These are phyloP conservation scores for Erebia palarica DNA, from an alignment of 2,888 invertebrate species.

Conservation along the genomic window DNA sequence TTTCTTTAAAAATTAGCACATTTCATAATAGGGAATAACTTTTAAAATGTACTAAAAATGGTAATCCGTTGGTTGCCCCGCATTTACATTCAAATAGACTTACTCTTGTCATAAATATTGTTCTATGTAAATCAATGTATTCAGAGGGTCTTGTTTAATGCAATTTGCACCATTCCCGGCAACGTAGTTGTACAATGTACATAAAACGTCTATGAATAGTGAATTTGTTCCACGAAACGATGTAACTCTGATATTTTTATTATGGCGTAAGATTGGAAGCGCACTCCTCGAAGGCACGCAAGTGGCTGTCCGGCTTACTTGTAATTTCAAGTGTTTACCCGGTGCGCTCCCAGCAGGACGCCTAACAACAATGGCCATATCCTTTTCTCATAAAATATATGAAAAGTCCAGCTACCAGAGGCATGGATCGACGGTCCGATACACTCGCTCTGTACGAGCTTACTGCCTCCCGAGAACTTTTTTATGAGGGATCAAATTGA, in stretches of 20 bases:
- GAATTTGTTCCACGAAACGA: slow-evolving; percentile 38
- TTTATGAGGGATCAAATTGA: slow-evolving; percentile 82
- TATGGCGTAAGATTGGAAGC: slow-evolving; percentile 80
- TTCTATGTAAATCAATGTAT: slow-evolving; percentile 32
- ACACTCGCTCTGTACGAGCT: slow-evolving; percentile 71
- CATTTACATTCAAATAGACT: slow-evolving; percentile 31
- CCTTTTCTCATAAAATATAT: slow-evolving; percentile 83
- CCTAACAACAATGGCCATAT: slow-evolving; percentile 79
- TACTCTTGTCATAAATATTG: slow-evolving; percentile 24
- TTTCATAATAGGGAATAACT: background rate
- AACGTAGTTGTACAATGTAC: slow-evolving; percentile 29
- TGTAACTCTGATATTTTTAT: slow-evolving; percentile 63
- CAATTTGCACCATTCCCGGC: slow-evolving; percentile 32
- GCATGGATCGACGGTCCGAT: slow-evolving; percentile 74
- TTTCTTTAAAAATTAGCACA: background rate
- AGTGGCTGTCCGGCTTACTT: slow-evolving; percentile 63
- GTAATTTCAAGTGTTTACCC: slow-evolving; percentile 82
- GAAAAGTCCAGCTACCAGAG: slow-evolving; percentile 76
- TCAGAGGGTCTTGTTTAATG: slow-evolving; percentile 30
- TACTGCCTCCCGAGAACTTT: slow-evolving; percentile 74
- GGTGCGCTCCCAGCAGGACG: slow-evolving; percentile 70
- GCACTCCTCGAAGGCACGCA: slow-evolving; percentile 57
- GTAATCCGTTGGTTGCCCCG: slow-evolving; percentile 8
- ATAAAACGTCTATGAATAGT: slow-evolving; percentile 39
- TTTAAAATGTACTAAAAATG: slow-evolving; percentile 22